phyloP scores from a whole-genome alignment of 2,888 invertebrate species.

The Acleris literana region DNA sequence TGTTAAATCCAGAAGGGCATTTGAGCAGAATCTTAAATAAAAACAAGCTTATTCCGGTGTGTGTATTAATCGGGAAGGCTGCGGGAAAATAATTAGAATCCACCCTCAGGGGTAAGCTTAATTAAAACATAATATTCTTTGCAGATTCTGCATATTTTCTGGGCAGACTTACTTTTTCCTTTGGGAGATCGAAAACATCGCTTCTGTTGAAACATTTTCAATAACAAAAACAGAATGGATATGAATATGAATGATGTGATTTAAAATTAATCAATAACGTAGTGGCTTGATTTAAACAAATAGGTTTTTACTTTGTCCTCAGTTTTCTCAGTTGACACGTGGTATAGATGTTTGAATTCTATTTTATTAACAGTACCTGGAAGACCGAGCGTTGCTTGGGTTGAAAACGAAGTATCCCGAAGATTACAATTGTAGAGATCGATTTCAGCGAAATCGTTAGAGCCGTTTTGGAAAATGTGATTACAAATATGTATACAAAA shows the following conservation, averaged over 20 bases:
- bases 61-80: slow-evolving; percentile 44
- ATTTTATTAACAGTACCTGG: no score
- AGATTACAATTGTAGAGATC: no score
- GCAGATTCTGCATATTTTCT: slow-evolving; percentile 41
- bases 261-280: no score
- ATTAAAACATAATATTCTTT: slow-evolving; percentile 52
- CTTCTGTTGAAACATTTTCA: neutral
- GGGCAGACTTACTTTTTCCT: slow-evolving; percentile 22
- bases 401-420: no score
- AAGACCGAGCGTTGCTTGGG: no score
- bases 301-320: no score
- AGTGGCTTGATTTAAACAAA: no score
- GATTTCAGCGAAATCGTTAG: no score
- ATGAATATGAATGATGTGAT: neutral
- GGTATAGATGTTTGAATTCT: no score
- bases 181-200: slow-evolving; percentile 10
- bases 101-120: slow-evolving; percentile 45
- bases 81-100: slow-evolving; percentile 48
- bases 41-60: slow-evolving; percentile 41
- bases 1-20: slow-evolving; percentile 18
- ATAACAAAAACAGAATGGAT: neutral
- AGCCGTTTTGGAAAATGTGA: no score
- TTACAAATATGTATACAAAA: no score
- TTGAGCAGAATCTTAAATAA: slow-evolving; percentile 37
- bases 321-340: no score